A percentile compares a stretch with the other conserved stretches of the same genome.
phyloP scores from a whole-genome alignment of 2,113 vertebrate genomes.

The Sciurus niger region DNA sequence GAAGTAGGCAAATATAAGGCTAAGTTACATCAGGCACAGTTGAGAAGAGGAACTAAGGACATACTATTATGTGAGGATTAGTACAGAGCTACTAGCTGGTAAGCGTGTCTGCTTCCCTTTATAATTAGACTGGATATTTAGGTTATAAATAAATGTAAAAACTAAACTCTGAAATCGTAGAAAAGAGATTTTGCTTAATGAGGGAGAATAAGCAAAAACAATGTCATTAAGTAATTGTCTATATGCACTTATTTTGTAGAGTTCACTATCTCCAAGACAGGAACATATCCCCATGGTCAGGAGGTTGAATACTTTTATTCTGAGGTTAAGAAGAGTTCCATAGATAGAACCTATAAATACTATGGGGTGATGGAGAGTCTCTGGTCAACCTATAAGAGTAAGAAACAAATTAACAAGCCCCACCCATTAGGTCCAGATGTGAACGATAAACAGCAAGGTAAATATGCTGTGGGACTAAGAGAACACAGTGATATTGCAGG shows the following conservation, averaged over 20 bases:
- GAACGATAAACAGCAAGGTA: neutral
- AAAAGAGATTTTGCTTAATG: neutral
- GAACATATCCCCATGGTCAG: neutral
- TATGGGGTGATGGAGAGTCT: too few relatives aligned
- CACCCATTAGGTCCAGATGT: too few relatives aligned
- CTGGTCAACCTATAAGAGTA: too few relatives aligned
- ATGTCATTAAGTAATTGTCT: neutral
- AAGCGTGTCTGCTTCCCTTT: neutral
- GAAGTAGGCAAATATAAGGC: neutral
- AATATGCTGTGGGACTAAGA: neutral
- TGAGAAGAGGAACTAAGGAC: neutral
- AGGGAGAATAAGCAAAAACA: neutral
- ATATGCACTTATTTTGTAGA: neutral
- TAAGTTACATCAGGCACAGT: neutral
- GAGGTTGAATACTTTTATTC: neutral
- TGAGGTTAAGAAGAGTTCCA: neutral
- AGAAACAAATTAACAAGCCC: too few relatives aligned
- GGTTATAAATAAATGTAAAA: neutral
- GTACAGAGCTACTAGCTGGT: neutral
- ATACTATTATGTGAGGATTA: neutral
- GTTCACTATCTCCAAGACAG: neutral
- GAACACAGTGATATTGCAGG: neutral
- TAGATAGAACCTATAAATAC: too few relatives aligned
- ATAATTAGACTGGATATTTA: neutral
- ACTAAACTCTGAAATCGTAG: neutral